These are phyloP conservation scores for Stigmatopora nigra DNA, from an alignment of 2,113 vertebrate genomes.

Conservation along the genomic window DNA sequence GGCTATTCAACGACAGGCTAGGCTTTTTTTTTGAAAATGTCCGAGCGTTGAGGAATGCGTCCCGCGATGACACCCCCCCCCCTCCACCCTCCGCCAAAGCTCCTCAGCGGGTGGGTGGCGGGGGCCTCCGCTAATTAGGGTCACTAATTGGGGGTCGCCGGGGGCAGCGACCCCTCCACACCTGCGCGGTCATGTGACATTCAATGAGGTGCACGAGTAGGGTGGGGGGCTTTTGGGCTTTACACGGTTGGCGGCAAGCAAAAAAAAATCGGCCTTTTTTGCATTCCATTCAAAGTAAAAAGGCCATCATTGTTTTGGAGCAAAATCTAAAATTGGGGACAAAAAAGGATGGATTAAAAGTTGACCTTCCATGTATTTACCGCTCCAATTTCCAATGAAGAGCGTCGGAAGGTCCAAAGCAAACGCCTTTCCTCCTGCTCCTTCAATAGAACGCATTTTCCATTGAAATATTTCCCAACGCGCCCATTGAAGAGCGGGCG, in stretches of 20 bases:
- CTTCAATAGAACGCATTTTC: conserved; percentile 1
- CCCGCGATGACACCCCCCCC: conserved; percentile 40
- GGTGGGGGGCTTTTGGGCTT: too few relatives aligned
- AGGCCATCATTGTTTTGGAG: too few relatives aligned
- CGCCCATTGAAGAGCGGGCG: not conserved
- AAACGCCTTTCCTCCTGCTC: not conserved
- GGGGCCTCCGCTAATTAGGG: conserved; percentile 71
- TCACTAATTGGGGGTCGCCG: conserved; percentile 71
- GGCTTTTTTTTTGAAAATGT: not conserved
- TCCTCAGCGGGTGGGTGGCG: conserved; percentile 58
- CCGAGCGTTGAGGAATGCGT: conserved; percentile 55
- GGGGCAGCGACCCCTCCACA: conserved; percentile 71
- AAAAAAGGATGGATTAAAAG: too few relatives aligned
- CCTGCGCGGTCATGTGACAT: conserved; percentile 75
- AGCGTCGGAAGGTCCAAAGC: too few relatives aligned
- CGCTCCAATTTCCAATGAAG: too few relatives aligned
- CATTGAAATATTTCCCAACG: not conserved
- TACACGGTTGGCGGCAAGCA: too few relatives aligned
- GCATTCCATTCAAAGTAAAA: too few relatives aligned
- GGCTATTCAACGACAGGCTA: too few relatives aligned
- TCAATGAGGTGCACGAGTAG: conserved; percentile 71
- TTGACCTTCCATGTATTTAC: too few relatives aligned
- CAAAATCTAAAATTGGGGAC: too few relatives aligned
- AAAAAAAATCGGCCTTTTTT: too few relatives aligned
- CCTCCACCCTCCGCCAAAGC: conserved; percentile 37